Evolutionary conservation across 2,113 vertebrate species (phyloP).

Genomic region (Pelecanoides urinatrix): DNA sequence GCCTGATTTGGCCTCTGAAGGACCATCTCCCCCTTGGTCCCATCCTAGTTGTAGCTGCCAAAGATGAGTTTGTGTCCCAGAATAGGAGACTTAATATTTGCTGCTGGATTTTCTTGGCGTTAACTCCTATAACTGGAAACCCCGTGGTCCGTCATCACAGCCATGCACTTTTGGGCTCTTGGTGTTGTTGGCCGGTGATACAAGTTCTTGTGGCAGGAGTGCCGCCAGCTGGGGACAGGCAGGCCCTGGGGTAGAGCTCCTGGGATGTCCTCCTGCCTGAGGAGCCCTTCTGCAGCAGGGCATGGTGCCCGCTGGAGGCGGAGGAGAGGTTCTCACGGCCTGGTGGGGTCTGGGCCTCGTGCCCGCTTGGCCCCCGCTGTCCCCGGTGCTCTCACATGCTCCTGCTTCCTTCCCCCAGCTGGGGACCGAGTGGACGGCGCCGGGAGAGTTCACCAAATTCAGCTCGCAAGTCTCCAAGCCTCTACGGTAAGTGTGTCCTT

Average conservation of each 20-base stretch:
- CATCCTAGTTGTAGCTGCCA: not conserved
- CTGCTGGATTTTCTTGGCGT: not conserved
- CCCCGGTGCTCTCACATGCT: fast-evolving
- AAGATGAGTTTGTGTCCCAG: not conserved
- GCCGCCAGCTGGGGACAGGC: not conserved
- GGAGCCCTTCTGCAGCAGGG: not conserved
- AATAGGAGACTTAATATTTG: not conserved
- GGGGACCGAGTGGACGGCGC: constrained; percentile 94
- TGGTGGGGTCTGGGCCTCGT: not conserved
- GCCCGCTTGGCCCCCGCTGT: fast-evolving
- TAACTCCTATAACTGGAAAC: fast-evolving
- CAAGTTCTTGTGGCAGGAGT: not conserved
- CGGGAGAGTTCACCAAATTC: constrained; percentile 98
- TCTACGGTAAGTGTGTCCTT: constrained; percentile 81
- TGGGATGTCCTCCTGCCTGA: not conserved
- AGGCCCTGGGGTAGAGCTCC: not conserved
- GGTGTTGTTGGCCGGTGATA: not conserved
- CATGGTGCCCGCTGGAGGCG: fast-evolving
- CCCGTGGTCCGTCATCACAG: fast-evolving
- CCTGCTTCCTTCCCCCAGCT: constrained; percentile 75
- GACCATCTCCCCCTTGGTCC: not conserved
- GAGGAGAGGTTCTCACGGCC: not conserved
- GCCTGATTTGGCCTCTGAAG: not conserved
- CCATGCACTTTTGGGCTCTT: not conserved
- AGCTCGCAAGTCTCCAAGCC: constrained; percentile 95